A percentile compares a stretch with the other conserved stretches of the same genome.
Evolutionary conservation across 2,797 vertebrate genomes (phyloP).

Genomic region (Pachyuromys duprasi): DNA sequence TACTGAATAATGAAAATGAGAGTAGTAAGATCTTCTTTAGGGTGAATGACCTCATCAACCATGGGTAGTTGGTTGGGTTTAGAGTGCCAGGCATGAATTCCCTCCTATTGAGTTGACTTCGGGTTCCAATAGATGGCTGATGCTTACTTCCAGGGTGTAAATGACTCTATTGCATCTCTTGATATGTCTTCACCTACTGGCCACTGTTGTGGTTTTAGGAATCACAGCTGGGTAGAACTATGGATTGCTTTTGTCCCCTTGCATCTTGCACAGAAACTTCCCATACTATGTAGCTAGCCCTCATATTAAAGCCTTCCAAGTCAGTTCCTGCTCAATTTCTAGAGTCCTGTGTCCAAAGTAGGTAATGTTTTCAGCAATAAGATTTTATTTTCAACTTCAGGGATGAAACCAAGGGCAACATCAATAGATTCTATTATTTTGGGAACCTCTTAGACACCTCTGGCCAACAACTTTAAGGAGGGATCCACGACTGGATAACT

Average conservation of each 20-base stretch:
- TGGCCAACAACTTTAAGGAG: neutral
- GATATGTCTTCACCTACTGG: neutral
- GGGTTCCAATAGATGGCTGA: neutral
- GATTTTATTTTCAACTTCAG: neutral
- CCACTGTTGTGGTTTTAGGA: neutral
- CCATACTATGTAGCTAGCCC: neutral
- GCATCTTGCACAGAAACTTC: neutral
- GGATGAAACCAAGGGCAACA: neutral
- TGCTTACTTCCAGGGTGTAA: neutral
- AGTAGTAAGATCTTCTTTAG: neutral
- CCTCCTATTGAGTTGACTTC: neutral
- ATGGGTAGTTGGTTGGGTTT: neutral
- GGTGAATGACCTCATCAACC: neutral
- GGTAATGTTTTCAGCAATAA: neutral
- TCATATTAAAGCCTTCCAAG: neutral
- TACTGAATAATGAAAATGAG: too few species aligned
- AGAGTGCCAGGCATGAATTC: neutral
- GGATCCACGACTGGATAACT: neutral
- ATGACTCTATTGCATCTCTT: neutral
- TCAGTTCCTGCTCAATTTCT: neutral
- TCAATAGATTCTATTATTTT: neutral
- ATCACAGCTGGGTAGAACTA: neutral
- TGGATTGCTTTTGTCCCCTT: neutral
- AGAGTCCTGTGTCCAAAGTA: too few species aligned
- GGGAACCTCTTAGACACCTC: neutral